Base-by-base conservation (phyloP, 2,113 vertebrate species). In the Cynopterus brachyotis region DNA sequence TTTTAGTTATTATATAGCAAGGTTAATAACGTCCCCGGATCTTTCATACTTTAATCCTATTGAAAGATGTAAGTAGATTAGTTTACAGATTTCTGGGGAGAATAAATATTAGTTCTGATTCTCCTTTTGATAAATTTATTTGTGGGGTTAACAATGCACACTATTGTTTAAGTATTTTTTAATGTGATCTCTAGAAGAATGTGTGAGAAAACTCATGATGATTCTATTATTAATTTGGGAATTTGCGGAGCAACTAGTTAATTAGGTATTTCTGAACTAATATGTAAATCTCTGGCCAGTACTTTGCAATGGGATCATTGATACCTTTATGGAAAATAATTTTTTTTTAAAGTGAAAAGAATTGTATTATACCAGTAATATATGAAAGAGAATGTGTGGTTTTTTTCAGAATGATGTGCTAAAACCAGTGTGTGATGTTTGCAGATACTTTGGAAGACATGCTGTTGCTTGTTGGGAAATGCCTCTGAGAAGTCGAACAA, bases 201-300 rank as follows among this genome's bases (percentile, higher is more conserved):
- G 9, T 45, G 12, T 84, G 50, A 37, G 40, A 35, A 86, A 82
- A 80, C 24, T 82, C 66, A 60, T 42, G 79, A 42, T 55, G 35
- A 60, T 97, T 92, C 70, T 92, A 20, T 95, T 97, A 93, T 93
- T 96, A 96, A 89, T 92, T 89, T 96, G 82, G 87, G 93, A 97
- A 93, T 96, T 97, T 96, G 7, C 26, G 93, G 45, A 91, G 4
- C 82, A 59, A 32, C 20, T 35, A 67, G 73, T 97, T 97, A 97
- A 95, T 94, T 84, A 92, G 60, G 30, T 89, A 66, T 96, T 96
- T 97, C 62, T 94, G 91, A 96, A 95, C 64, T 91, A 88, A 42
- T 55, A 35, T 35, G 12, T 76, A 88, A 84, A 50, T 72, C 11
- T 94, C 62, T 95, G 50, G 70, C 64, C 87, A 67, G 20, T 93